Evolutionary conservation across 2,888 invertebrate species (phyloP).

Genomic region (Oxycera nigricornis): DNA sequence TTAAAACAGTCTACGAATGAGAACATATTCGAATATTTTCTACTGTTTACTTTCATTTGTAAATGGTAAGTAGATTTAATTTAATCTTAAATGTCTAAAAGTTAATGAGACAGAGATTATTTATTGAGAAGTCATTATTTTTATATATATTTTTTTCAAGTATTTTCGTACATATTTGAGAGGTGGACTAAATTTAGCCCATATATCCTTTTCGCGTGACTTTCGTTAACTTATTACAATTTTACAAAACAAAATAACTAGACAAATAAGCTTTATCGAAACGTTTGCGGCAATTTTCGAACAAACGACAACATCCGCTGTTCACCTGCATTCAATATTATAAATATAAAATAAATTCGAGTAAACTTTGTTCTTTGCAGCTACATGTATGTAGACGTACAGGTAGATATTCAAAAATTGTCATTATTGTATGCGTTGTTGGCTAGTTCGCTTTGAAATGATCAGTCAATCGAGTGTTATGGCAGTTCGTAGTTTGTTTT

Average conservation of each 20-base stretch:
- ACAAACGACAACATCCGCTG: too few relatives aligned
- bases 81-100: conserved; percentile 19
- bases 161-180: too few relatives aligned
- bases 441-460: neutral
- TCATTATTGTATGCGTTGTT: neutral
- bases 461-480: neutral
- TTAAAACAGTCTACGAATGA: conserved; percentile 26
- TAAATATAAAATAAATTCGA: conserved; percentile 2
- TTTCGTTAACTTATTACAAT: neutral
- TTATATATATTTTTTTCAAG: neutral
- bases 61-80: conserved; percentile 18
- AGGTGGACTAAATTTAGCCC: too few relatives aligned
- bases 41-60: conserved; percentile 17
- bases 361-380: neutral
- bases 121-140: neutral
- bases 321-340: neutral
- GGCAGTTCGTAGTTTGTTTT: neutral
- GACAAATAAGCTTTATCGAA: neutral
- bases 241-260: neutral
- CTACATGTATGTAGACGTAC: neutral
- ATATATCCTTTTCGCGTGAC: neutral
- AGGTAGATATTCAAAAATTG: neutral
- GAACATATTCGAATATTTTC: conserved; percentile 24
- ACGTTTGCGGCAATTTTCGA: neutral
- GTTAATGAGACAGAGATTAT: conserved; percentile 27